Conservation (phyloP, 2,113 vertebrate genomes). For the Butorides virescens region DNA sequence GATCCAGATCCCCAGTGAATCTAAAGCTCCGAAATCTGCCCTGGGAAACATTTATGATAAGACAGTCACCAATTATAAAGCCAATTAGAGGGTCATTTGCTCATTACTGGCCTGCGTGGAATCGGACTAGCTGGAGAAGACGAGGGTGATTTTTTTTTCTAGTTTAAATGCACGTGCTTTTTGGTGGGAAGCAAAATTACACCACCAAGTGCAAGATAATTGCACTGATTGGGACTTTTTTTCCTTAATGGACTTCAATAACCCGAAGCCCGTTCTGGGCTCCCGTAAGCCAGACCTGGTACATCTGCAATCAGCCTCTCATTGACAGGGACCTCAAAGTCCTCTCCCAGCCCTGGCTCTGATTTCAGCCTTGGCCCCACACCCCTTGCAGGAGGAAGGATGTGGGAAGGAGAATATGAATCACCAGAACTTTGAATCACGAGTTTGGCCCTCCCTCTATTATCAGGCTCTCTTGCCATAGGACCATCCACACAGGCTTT, state of each 20-base stretch:
- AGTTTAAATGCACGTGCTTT: background rate
- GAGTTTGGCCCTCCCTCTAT: background rate
- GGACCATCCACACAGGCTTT: background rate
- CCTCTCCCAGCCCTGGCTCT: background rate
- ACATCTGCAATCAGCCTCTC: background rate
- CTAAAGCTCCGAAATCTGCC: background rate
- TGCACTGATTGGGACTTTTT: background rate
- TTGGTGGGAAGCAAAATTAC: background rate
- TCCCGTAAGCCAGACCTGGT: background rate
- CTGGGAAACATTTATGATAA: background rate
- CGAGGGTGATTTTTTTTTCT: background rate
- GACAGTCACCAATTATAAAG: background rate
- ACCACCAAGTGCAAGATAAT: background rate
- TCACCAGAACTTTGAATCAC: background rate
- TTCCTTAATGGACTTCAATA: background rate
- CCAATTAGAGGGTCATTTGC: background rate
- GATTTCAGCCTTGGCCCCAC: background rate
- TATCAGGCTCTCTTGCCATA: background rate
- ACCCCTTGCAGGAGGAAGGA: background rate
- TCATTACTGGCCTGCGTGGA: background rate
- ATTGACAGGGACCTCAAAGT: fast-evolving
- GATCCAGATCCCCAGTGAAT: background rate
- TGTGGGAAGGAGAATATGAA: background rate
- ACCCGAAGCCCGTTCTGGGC: background rate
- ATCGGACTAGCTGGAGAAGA: background rate